Percentiles rank a stretch among this genome's conserved stretches.
Conservation (phyloP, 2,113 vertebrate species). For the Tachysurus fulvidraco region DNA sequence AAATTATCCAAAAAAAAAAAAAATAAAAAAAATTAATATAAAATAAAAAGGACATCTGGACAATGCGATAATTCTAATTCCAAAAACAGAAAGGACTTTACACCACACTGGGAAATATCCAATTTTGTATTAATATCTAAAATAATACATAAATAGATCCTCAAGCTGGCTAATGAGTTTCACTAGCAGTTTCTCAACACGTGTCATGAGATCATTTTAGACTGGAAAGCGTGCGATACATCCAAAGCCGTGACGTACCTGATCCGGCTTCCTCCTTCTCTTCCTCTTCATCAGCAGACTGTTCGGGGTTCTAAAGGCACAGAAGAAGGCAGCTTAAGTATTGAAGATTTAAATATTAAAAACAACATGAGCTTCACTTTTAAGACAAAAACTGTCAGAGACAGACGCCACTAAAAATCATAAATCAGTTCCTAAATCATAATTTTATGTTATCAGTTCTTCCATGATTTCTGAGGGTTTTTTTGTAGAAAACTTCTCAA, state of each 20-base stretch:
- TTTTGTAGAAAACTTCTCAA: no score
- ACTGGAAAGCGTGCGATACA: not conserved
- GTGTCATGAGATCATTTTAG: not conserved
- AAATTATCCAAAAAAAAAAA: not conserved
- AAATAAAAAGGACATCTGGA: no score
- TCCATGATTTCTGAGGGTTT: no score
- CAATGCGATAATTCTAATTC: not conserved
- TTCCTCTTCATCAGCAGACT: slow-evolving; percentile 87
- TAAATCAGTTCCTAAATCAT: no score
- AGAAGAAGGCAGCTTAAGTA: not conserved
- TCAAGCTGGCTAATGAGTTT: not conserved
- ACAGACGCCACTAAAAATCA: no score
- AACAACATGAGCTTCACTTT: no score
- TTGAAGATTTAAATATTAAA: no score
- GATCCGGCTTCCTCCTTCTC: slow-evolving; percentile 83
- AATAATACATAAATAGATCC: not conserved
- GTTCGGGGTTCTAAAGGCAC: slow-evolving; percentile 81
- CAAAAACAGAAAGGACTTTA: not conserved
- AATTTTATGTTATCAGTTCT: no score
- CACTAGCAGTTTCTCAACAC: not conserved
- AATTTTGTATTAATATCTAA: not conserved
- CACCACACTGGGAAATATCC: not conserved
- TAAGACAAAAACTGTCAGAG: no score
- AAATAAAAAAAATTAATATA: no score
- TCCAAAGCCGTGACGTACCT: slow-evolving; percentile 63